Evolutionary conservation across 1,140 invertebrate species (phyloP).

Genomic region (Pseudomyrmex gracilis): DNA sequence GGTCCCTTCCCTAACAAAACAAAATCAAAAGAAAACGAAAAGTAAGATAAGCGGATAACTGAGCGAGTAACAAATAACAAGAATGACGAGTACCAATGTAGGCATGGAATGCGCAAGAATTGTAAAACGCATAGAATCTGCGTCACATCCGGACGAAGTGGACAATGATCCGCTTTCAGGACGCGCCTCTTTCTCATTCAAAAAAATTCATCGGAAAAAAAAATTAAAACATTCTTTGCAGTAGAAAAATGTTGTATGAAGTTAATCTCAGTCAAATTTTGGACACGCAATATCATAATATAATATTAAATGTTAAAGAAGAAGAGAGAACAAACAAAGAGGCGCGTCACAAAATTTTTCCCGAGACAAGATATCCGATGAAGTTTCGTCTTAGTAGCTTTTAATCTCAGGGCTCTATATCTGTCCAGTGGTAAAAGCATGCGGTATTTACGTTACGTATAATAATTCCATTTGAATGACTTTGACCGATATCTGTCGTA

Average conservation of each 20-base stretch:
- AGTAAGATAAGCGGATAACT: slow-evolving; percentile 21
- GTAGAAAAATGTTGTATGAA: too few relatives aligned
- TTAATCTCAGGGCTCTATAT: slow-evolving; percentile 82
- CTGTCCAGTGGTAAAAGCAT: slow-evolving; percentile 85
- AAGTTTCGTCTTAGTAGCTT: slow-evolving; percentile 80
- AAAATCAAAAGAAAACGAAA: slow-evolving; percentile 47
- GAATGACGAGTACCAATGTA: slow-evolving; percentile 34
- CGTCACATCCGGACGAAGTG: background rate
- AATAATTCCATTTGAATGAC: slow-evolving; percentile 84
- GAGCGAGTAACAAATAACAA: slow-evolving; percentile 10
- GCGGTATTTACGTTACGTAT: slow-evolving; percentile 83
- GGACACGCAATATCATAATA: too few relatives aligned
- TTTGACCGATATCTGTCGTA: slow-evolving; percentile 81
- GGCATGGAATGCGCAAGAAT: slow-evolving; percentile 45
- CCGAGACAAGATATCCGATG: slow-evolving; percentile 51
- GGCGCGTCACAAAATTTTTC: slow-evolving; percentile 29
- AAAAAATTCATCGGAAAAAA: too few relatives aligned
- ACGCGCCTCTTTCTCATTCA: slow-evolving; percentile 46
- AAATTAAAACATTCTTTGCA: background rate
- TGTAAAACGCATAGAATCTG: slow-evolving; percentile 27
- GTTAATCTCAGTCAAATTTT: too few relatives aligned
- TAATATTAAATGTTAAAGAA: too few relatives aligned
- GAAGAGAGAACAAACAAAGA: slow-evolving; percentile 1
- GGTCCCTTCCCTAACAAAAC: slow-evolving; percentile 32
- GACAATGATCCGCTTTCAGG: slow-evolving; percentile 12